Conservation (phyloP, 2,888 invertebrate genomes). For the Agrotis segetum region DNA sequence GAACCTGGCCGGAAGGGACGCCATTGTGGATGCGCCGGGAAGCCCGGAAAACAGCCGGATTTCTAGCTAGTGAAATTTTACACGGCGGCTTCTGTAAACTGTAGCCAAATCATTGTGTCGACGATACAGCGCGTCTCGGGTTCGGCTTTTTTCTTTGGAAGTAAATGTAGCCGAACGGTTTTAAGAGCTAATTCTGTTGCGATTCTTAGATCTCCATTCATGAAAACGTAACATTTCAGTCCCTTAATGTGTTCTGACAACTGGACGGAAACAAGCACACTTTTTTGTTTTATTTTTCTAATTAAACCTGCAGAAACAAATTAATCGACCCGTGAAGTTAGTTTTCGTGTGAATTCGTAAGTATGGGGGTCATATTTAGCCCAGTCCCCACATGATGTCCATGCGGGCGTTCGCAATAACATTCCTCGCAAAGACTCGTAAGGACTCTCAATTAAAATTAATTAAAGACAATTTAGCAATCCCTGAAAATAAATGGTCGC, state of each 20-base stretch:
- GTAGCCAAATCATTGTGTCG: slow-evolving; percentile 78
- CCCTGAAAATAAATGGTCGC: slow-evolving; percentile 85
- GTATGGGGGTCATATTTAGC: slow-evolving; percentile 82
- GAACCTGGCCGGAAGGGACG: slow-evolving; percentile 90
- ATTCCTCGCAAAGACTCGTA: slow-evolving; percentile 82
- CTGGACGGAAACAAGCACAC: slow-evolving; percentile 72
- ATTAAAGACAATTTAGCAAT: slow-evolving; percentile 91
- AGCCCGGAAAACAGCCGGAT: slow-evolving; percentile 89
- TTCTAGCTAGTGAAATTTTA: slow-evolving; percentile 89
- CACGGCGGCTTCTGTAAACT: slow-evolving; percentile 74
- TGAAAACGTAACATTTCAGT: slow-evolving; percentile 78
- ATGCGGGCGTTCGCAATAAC: slow-evolving; percentile 89
- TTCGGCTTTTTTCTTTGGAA: slow-evolving; percentile 79
- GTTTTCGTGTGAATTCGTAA: slow-evolving; percentile 80
- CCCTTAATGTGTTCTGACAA: slow-evolving; percentile 71
- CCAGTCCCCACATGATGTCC: slow-evolving; percentile 67
- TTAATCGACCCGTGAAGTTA: slow-evolving; percentile 68
- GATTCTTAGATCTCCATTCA: slow-evolving; percentile 71
- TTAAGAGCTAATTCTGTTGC: slow-evolving; percentile 75
- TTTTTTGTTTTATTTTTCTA: slow-evolving; percentile 71
- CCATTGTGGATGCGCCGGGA: slow-evolving; percentile 89
- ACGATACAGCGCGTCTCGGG: slow-evolving; percentile 70
- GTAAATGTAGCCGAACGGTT: slow-evolving; percentile 78
- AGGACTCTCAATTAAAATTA: slow-evolving; percentile 89
- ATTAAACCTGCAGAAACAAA: slow-evolving; percentile 71